These are phyloP conservation scores for Falco novaeseelandiae DNA, from an alignment of 2,797 vertebrate genomes.

Conservation along the genomic window DNA sequence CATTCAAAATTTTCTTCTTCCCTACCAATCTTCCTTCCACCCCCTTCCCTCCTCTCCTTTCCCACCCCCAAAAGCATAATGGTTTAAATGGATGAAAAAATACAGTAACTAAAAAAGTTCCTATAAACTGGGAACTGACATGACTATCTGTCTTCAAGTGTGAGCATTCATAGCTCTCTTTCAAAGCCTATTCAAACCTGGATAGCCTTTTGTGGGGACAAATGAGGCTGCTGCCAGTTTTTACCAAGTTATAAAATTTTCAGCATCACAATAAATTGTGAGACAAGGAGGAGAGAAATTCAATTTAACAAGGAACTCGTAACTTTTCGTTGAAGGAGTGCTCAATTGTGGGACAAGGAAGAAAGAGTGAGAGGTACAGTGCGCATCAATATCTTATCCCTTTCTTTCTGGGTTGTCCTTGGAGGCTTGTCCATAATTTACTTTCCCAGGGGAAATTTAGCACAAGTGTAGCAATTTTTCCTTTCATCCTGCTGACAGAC, in stretches of 20 bases:
- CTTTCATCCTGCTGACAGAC: conserved; percentile 72
- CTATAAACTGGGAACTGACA: conserved; percentile 43
- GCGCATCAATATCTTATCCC: conserved; percentile 69
- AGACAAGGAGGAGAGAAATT: conserved; percentile 72
- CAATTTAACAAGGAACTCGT: conserved; percentile 72
- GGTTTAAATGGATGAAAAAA: conserved; percentile 13
- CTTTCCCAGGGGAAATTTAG: conserved; percentile 75
- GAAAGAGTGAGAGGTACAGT: conserved; percentile 60
- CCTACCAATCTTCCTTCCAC: background rate
- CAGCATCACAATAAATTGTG: conserved; percentile 71
- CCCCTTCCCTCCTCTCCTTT: background rate
- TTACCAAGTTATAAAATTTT: conserved; percentile 73
- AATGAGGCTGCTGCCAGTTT: conserved; percentile 68
- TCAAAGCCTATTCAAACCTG: conserved; percentile 57
- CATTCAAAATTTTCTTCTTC: background rate
- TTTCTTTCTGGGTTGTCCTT: conserved; percentile 70
- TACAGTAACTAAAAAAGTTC: conserved; percentile 26
- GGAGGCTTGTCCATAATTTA: conserved; percentile 73
- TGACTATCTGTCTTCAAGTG: conserved; percentile 41
- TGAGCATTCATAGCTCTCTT: conserved; percentile 24
- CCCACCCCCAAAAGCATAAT: background rate
- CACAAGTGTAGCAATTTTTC: conserved; percentile 74
- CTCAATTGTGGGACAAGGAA: conserved; percentile 64
- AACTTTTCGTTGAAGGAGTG: conserved; percentile 73
- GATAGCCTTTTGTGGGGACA: conserved; percentile 61